Evolutionary conservation across 2,113 vertebrate genomes (phyloP), one percentile per base, ranked within the genome.

Genomic region (Falcunculus frontatus): DNA sequence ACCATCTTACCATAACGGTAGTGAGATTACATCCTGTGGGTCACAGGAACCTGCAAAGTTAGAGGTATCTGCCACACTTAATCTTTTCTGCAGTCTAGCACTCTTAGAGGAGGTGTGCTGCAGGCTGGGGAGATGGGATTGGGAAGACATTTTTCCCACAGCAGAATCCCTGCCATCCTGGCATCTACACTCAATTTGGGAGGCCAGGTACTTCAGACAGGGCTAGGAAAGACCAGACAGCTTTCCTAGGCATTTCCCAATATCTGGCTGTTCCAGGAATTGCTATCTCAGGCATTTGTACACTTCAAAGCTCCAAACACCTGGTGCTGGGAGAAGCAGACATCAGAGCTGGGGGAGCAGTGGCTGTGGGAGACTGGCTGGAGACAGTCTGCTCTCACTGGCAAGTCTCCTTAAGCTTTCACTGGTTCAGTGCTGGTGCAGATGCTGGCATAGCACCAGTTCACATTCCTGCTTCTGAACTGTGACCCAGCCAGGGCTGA

Each of bases 401-500:
- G 46, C 56, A 25, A 44, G 16, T 81, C 52, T 89, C 39, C 42
- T 67, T 52, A 59, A 91, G 59, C 47, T 77, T 67, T 73, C 87
- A 46, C 7, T 89, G 52, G 29, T 74, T 86, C 42, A 37, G 37
- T 2, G 3, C 33, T 77, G 60, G 64, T 86, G 64, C 39, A 82
- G 17, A 52, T 44, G 53, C 55, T 8, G 4, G 57, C 44, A 44
- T 13, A 59, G 63, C 12, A 63, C 72, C 35, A 89, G 29, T 32
- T 84, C 29, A 33, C 69, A 89, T 95, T 92, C 56, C 26, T 80
- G 37, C n/a, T 92, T 64, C 81, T 92, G 84, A 95, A 47, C 86
- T 92, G 60, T 89, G 86, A 92, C 77, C 76, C 23, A 84, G 23
- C 42, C 56, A 86, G 52, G 52, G 32, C 77, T 82, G 64, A 93